Base-by-base conservation (phyloP, 2,888 invertebrate genomes). In the Thecocarcelia acutangulata region DNA sequence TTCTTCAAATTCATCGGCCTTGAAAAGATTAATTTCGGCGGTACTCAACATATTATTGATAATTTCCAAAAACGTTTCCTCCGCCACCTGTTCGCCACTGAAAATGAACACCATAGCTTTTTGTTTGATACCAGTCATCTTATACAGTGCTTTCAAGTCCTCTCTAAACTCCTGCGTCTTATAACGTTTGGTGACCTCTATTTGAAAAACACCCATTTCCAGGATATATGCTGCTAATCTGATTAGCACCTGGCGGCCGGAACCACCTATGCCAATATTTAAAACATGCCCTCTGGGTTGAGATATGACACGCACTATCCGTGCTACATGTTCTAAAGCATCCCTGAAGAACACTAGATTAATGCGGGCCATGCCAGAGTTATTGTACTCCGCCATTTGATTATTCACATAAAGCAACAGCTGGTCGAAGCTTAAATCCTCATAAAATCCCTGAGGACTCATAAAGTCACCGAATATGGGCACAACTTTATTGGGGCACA, bases 21-120 rank as follows among this genome's bases (percentile, higher is more conserved):
- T 96, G 88, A 94, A 97, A n/a, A 97, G 92, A 90, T 97, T 97
- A 76, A 97, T 94, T 91, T 97, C 97, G 0, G 97, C 97, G 83
- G 95, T 96, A 88, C 96, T 96, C 75, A 97, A 92, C 90, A 97
- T 93, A 87, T 96, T 97, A 91, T 97, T 97, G 76, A 97, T 93
- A 85, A 97, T 95, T 91, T 97, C 97, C 0, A 97, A 92, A 90
- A 97, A 97, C 11, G 93, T 92, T 86, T 96, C 96, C 83, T 96
- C 96, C 0, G 93, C 94, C 21, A 97, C 94, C 90, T 96, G 97
- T 1, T 95, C 96, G 89, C 97, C 97, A 87, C 94, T 94, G 91
- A 97, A 96, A 80, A 97, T 93, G 90, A 97, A 97, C 11, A 95
- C 93, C 0, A 95, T 95, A 37, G 93, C 91, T 88, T 95, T 95